These are phyloP conservation scores for Gymnobelideus leadbeateri DNA, from an alignment of 2,113 vertebrate species.

Conservation along the genomic window DNA sequence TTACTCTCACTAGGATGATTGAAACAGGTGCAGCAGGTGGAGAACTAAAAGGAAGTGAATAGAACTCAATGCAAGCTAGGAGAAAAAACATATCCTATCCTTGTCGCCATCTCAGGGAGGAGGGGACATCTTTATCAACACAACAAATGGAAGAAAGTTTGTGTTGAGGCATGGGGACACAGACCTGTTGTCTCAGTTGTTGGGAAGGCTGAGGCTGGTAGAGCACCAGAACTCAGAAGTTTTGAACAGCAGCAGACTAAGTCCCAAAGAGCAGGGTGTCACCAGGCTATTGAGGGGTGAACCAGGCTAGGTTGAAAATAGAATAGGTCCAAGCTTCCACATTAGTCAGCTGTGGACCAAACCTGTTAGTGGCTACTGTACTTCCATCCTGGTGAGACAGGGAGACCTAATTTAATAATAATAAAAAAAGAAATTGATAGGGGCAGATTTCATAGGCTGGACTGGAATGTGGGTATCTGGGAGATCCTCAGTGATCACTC, in stretches of 20 bases:
- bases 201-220: not conserved
- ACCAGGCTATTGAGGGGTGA: not conserved
- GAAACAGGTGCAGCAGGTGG: not conserved
- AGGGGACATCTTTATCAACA: not conserved
- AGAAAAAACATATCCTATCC: not conserved
- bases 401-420: not conserved
- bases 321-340: not conserved
- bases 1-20: not conserved
- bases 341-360: not conserved
- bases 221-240: not conserved
- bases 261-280: not conserved
- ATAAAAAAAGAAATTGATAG: not conserved
- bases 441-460: not conserved
- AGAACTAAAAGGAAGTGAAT: not conserved
- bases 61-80: not conserved
- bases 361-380: not conserved
- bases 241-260: not conserved
- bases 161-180: too few species aligned
- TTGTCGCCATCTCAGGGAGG: not conserved
- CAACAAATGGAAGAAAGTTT: not conserved
- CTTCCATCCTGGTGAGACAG: not conserved
- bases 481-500: not conserved
- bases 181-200: too few species aligned
- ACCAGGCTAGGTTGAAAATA: not conserved
- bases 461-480: not conserved